phyloP scores from a whole-genome alignment of 2,797 vertebrate species.

The Poeciliopsis paucimaculata region DNA sequence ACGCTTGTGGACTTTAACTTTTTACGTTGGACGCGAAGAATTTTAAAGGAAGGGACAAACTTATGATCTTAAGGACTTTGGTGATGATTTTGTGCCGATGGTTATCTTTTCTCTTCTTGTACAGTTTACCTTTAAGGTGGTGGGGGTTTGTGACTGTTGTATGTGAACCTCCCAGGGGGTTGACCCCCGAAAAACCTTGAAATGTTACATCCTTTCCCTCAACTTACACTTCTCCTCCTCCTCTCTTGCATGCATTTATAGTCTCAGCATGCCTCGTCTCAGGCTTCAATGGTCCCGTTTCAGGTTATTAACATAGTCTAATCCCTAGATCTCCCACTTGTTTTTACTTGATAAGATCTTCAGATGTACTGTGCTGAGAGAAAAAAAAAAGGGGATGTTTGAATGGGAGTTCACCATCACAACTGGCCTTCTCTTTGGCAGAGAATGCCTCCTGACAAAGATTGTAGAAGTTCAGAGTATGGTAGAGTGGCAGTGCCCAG shows the following conservation, averaged over 20 bases:
- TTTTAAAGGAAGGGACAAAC: conserved; percentile 9
- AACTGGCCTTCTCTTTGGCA: conserved; percentile 11
- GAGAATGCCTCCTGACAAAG: conserved; percentile 42
- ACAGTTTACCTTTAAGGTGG: conserved; percentile 20
- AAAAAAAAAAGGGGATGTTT: conserved; percentile 19
- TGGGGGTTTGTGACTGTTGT: conserved; percentile 10
- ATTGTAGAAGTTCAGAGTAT: conserved; percentile 56
- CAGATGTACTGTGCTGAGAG: conserved; percentile 43
- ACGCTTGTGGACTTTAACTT: conserved; percentile 18
- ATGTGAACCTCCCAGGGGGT: conserved; percentile 23
- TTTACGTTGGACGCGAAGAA: conserved; percentile 31
- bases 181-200: conserved; percentile 25
- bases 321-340: conserved; percentile 48
- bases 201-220: conserved; percentile 7
- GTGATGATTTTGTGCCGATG: conserved; percentile 35
- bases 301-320: conserved; percentile 58
- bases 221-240: conserved; percentile 20
- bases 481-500: conserved; percentile 33
- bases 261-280: conserved; percentile 77
- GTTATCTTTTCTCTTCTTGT: conserved; percentile 24
- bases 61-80: conserved; percentile 41
- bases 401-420: conserved; percentile 13
- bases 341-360: conserved; percentile 56
- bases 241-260: conserved; percentile 67
- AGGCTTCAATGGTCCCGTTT: conserved; percentile 72